Evolutionary conservation across 2,888 invertebrate genomes (phyloP).

Genomic region (Torymus aiolomorphi): DNA sequence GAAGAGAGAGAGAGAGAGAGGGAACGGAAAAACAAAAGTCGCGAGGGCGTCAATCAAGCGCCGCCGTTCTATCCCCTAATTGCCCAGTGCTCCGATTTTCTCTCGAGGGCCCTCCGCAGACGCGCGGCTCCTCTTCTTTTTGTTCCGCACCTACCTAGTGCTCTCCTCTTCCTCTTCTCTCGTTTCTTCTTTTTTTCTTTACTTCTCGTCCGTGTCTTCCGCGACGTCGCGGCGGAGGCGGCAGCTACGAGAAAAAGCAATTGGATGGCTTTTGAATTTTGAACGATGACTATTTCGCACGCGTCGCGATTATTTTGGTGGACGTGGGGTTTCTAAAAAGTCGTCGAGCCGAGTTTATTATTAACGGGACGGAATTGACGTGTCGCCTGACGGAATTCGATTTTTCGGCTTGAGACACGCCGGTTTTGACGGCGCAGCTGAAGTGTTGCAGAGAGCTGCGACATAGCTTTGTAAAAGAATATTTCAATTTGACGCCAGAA

Average conservation of each 20-base stretch:
- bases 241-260: slow-evolving; percentile 1
- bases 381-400: too few relatives aligned
- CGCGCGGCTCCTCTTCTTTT: not conserved
- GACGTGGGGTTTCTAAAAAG: too few relatives aligned
- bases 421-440: too few relatives aligned
- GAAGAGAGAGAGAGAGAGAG: not conserved
- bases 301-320: not conserved
- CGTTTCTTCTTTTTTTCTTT: not conserved
- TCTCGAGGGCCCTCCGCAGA: not conserved
- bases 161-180: too few relatives aligned
- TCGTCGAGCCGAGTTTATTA: too few relatives aligned
- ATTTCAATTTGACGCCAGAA: too few relatives aligned
- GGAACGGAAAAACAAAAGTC: slow-evolving; percentile 6
- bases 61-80: not conserved
- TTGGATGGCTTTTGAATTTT: slow-evolving; percentile 23
- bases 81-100: slow-evolving; percentile 1
- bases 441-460: too few relatives aligned
- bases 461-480: too few relatives aligned
- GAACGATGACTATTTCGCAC: slow-evolving; percentile 17
- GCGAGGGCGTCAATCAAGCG: slow-evolving; percentile 39
- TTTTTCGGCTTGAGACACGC: too few relatives aligned
- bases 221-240: too few relatives aligned
- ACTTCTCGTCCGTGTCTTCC: not conserved
- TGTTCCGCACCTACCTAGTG: not conserved
- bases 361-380: too few relatives aligned